These are phyloP conservation scores for Stegostoma tigrinum DNA, from an alignment of 2,113 vertebrate genomes.

Conservation along the genomic window DNA sequence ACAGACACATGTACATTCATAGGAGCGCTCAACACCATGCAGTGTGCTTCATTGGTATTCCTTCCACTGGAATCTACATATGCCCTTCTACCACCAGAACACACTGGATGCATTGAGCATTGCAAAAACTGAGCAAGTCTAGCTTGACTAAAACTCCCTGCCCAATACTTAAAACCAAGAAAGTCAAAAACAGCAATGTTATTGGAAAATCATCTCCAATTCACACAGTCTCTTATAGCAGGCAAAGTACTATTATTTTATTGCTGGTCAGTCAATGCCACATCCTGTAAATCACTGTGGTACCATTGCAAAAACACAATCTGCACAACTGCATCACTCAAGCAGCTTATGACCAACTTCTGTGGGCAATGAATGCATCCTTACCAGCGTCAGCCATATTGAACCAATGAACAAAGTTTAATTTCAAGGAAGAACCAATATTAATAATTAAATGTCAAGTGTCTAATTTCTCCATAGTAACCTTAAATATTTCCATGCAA, in stretches of 20 bases:
- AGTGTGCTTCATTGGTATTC: not conserved
- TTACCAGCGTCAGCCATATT: not conserved
- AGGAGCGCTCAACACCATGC: not conserved
- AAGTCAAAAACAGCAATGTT: not conserved
- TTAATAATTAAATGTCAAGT: not conserved
- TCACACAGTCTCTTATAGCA: not conserved
- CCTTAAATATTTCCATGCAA: not conserved
- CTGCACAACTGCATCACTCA: not conserved
- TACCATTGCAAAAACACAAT: not conserved
- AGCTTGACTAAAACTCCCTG: not conserved
- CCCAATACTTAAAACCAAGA: not conserved
- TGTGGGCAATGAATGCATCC: not conserved
- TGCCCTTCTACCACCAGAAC: not conserved
- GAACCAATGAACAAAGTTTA: not conserved
- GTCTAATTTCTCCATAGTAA: not conserved
- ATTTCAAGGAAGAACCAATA: not conserved
- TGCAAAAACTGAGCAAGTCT: not conserved
- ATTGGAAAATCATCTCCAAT: not conserved
- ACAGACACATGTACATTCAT: not conserved
- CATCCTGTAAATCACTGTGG: not conserved
- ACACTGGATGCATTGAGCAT: not conserved
- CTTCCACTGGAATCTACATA: not conserved
- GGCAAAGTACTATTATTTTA: not conserved
- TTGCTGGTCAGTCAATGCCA: not conserved
- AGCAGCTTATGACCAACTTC: not conserved